Evolutionary conservation across 2,797 vertebrate species (phyloP).

Genomic region (Xyrichtys novacula): DNA sequence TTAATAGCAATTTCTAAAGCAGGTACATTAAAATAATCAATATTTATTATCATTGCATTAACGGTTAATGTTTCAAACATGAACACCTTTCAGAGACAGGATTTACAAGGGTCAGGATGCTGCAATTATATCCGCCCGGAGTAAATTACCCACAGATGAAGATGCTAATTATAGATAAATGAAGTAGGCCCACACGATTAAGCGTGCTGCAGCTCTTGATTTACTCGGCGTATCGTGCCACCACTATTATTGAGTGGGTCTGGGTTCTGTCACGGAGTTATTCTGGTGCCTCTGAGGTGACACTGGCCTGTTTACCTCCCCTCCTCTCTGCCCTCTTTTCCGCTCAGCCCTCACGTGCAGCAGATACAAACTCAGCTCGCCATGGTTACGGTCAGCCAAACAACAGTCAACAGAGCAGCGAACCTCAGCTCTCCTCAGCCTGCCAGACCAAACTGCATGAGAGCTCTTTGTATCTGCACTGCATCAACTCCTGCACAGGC

Average conservation of each 20-base stretch:
- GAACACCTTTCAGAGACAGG: not conserved
- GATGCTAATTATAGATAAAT: conserved; percentile 29
- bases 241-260: conserved; percentile 25
- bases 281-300: conserved; percentile 66
- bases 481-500: conserved; percentile 52
- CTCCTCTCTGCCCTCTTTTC: conserved; percentile 58
- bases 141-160: conserved; percentile 9
- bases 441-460: conserved; percentile 58
- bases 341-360: conserved; percentile 60
- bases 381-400: conserved; percentile 80
- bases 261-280: conserved; percentile 60
- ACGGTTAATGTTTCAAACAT: not conserved
- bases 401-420: conserved; percentile 74
- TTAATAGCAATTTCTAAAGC: no score
- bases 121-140: not conserved
- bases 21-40: no score
- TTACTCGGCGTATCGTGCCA: conserved; percentile 37
- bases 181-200: not conserved
- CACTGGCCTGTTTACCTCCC: conserved; percentile 50
- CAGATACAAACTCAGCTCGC: conserved; percentile 65
- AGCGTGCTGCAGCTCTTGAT: conserved; percentile 34
- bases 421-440: conserved; percentile 31
- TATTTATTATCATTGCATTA: not conserved
- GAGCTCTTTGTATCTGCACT: conserved; percentile 61
- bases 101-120: not conserved